These are phyloP conservation scores for Drosophila willistoni DNA, from an alignment of 1,140 invertebrate genomes.

Conservation along the genomic window DNA sequence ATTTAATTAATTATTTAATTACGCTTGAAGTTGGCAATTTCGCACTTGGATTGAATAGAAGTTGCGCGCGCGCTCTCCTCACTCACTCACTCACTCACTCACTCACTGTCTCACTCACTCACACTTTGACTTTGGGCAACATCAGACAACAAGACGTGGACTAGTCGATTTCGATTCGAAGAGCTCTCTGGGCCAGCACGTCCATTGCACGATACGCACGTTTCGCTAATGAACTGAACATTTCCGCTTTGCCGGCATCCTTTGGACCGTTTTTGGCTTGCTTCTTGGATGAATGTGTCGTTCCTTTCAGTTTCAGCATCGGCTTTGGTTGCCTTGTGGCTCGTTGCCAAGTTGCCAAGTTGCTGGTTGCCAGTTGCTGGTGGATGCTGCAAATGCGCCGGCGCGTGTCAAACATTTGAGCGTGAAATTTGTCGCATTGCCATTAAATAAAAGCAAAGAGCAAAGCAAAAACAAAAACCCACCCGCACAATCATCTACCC, in stretches of 20 bases:
- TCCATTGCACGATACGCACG: conserved; percentile 77
- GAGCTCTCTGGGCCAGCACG: conserved; percentile 44
- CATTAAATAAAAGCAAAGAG: conserved; percentile 31
- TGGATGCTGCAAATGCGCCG: conserved; percentile 69
- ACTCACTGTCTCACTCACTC: conserved; percentile 41
- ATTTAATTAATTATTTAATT: conserved; percentile 81
- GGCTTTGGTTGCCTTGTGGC: conserved; percentile 8
- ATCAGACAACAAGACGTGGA: neutral
- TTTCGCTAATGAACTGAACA: conserved; percentile 82
- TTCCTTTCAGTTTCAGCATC: conserved; percentile 8
- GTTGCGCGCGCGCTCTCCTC: conserved; percentile 62
- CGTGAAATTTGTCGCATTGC: conserved; percentile 73
- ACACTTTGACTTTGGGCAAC: conserved; percentile 9
- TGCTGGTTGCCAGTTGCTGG: conserved; percentile 6
- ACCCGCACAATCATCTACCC: conserved; percentile 38
- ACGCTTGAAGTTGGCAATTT: conserved; percentile 75
- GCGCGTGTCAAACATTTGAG: conserved; percentile 78
- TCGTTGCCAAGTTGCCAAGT: conserved; percentile 31
- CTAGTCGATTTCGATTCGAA: conserved; percentile 24
- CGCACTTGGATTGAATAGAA: conserved; percentile 51
- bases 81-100: conserved; percentile 56
- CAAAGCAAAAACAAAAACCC: conserved; percentile 37
- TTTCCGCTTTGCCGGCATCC: conserved; percentile 80
- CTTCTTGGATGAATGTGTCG: conserved; percentile 10
- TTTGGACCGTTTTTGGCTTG: conserved; percentile 38